Percentiles rank a stretch among this genome's conserved stretches.
phyloP scores from a whole-genome alignment of 2,113 vertebrate species.

The Empidonax traillii region DNA sequence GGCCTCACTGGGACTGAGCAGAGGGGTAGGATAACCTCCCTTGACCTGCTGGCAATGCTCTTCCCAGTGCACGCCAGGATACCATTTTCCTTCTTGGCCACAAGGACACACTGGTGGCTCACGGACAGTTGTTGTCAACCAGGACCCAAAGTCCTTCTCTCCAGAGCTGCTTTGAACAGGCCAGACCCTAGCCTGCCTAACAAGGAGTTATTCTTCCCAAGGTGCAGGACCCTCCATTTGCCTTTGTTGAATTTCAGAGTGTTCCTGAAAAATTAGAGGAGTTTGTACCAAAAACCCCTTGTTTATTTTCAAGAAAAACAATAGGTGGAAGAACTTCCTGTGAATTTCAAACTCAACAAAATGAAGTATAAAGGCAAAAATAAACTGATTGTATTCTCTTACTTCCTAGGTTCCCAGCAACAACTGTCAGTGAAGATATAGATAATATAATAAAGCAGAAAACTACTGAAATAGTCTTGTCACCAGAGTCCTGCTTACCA shows the following conservation, averaged over 20 bases:
- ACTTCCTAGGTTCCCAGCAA: not conserved
- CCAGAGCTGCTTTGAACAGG: too few species aligned
- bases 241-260: not conserved
- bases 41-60: not conserved
- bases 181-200: not conserved
- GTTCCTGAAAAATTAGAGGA: not conserved
- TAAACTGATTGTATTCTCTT: not conserved
- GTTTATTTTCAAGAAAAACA: not conserved
- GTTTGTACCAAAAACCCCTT: not conserved
- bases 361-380: not conserved
- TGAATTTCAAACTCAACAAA: not conserved
- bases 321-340: not conserved
- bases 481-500: not conserved
- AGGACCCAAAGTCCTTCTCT: accelerated
- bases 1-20: not conserved
- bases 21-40: not conserved
- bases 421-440: not conserved
- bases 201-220: not conserved
- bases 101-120: not conserved
- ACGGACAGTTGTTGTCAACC: not conserved
- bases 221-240: not conserved
- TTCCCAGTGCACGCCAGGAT: not conserved
- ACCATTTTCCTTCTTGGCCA: not conserved
- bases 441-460: not conserved
- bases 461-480: not conserved